These are phyloP conservation scores for Phenganax marumi DNA, from an alignment of 92 coral and sea anemone species.

Conservation along the genomic window DNA sequence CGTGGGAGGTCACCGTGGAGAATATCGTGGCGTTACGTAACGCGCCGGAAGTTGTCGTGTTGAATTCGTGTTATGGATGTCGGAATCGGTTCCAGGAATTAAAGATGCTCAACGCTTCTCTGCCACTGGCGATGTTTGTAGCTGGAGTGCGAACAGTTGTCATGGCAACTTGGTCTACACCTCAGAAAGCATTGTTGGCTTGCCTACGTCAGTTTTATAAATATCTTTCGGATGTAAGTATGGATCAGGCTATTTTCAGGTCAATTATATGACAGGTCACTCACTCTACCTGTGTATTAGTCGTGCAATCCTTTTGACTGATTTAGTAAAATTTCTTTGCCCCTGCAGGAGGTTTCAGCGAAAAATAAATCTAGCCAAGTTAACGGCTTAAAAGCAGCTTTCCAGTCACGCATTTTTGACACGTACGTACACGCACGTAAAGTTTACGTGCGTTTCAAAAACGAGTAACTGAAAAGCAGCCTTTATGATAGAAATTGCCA, in stretches of 20 bases:
- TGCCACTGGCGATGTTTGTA: conserved; percentile 32
- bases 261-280: neutral
- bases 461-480: too few relatives aligned
- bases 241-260: neutral
- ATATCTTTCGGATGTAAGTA: conserved; percentile 33
- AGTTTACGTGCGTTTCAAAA: too few relatives aligned
- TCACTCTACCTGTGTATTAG: neutral
- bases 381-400: too few relatives aligned
- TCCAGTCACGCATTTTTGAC: too few relatives aligned
- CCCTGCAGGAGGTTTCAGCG: too few relatives aligned
- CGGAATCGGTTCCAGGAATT: conserved; percentile 23
- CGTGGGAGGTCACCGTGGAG: conserved; percentile 34
- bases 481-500: neutral
- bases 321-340: too few relatives aligned
- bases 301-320: neutral
- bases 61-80: conserved; percentile 26
- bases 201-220: conserved; percentile 34
- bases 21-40: conserved; percentile 34
- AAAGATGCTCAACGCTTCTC: neutral
- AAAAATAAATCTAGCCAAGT: too few relatives aligned
- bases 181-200: conserved; percentile 28
- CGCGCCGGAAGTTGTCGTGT: conserved; percentile 40
- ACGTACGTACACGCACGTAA: too few relatives aligned
- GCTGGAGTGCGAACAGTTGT: conserved; percentile 40
- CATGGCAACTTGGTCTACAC: conserved; percentile 43